Conservation (phyloP, 2,888 invertebrate species). For the Acleris emargana region DNA sequence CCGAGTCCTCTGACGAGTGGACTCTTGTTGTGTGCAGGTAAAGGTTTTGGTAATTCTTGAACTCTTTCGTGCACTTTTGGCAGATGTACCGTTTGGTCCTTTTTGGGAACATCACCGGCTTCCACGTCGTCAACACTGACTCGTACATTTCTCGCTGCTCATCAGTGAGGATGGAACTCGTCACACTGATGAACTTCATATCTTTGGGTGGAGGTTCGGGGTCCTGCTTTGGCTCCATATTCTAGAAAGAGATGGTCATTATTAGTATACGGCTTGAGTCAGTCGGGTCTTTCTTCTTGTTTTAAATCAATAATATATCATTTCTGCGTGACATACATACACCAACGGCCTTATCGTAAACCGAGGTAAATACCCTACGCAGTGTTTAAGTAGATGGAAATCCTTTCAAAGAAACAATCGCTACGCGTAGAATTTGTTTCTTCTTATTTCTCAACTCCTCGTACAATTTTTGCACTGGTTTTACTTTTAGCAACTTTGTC, state of each 20-base stretch:
- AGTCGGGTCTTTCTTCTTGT: neutral
- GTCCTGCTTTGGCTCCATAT: constrained; percentile 25
- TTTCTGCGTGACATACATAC: too few relatives aligned
- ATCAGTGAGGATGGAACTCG: constrained; percentile 34
- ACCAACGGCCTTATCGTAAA: too few relatives aligned
- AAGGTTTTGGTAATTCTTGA: constrained; percentile 75
- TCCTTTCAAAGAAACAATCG: too few relatives aligned
- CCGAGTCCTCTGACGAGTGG: constrained; percentile 72
- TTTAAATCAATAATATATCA: neutral
- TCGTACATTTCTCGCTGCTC: constrained; percentile 42
- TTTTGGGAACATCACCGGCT: constrained; percentile 59
- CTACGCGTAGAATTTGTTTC: too few relatives aligned
- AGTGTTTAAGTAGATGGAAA: too few relatives aligned
- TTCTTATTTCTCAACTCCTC: too few relatives aligned
- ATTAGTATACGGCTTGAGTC: constrained; percentile 16
- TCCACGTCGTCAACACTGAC: constrained; percentile 38
- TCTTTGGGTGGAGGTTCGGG: constrained; percentile 28
- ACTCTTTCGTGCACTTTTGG: constrained; percentile 71
- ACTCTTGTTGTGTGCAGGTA: constrained; percentile 74
- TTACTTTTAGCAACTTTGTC: too few relatives aligned
- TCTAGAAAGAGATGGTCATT: constrained; percentile 24
- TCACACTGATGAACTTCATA: constrained; percentile 37
- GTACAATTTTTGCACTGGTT: too few relatives aligned
- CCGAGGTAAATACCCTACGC: too few relatives aligned
- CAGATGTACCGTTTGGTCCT: constrained; percentile 68